phyloP scores from a whole-genome alignment of 2,888 invertebrate species.

The Platycheirus rosarum region DNA sequence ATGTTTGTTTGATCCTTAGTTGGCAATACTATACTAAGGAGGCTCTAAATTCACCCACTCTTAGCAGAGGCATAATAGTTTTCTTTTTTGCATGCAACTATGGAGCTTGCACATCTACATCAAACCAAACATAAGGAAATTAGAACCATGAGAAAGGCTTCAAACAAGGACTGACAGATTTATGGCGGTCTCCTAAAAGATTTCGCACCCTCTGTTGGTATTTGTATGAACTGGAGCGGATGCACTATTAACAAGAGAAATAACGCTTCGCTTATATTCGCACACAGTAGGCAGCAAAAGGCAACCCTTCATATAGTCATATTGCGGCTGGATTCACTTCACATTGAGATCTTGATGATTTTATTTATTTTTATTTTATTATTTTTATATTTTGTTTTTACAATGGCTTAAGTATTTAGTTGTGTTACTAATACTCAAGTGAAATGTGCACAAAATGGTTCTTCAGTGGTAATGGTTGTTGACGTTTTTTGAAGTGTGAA shows the following conservation, averaged over 20 bases:
- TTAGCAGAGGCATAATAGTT: constrained; percentile 52
- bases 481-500: background rate
- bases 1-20: too few relatives aligned
- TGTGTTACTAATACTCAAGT: constrained; percentile 65
- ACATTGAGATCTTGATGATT: constrained; percentile 43
- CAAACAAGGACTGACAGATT: constrained; percentile 70
- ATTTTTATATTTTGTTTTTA: constrained; percentile 12
- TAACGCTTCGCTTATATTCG: background rate
- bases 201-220: constrained; percentile 63
- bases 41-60: constrained; percentile 8
- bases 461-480: constrained; percentile 17
- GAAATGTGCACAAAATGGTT: constrained; percentile 64
- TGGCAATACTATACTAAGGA: constrained; percentile 22
- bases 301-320: constrained; percentile 23
- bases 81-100: constrained; percentile 22
- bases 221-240: constrained; percentile 2
- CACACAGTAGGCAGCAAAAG: background rate
- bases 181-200: constrained; percentile 71
- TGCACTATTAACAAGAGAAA: constrained; percentile 4
- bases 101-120: constrained; percentile 56
- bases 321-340: constrained; percentile 50
- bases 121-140: constrained; percentile 70
- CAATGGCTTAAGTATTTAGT: constrained; percentile 29
- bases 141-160: constrained; percentile 71
- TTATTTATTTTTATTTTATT: constrained; percentile 34